A percentile compares a stretch with the other conserved stretches of the same genome.
Evolutionary conservation across 37 sponge, comb jelly and placozoan species (phyloP).

Genomic region (Crambe crambe): DNA sequence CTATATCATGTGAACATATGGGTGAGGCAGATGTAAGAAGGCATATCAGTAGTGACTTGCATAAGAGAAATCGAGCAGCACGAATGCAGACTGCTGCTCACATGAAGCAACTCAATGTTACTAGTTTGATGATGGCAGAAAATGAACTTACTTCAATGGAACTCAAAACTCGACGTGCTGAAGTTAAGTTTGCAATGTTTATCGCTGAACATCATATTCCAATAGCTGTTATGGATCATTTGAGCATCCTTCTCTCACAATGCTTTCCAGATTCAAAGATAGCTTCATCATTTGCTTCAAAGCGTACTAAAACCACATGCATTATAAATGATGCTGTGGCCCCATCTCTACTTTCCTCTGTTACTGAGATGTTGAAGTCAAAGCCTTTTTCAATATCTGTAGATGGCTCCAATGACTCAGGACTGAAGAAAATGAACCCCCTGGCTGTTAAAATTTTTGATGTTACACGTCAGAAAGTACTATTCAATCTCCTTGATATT

Average conservation of each 20-base stretch:
- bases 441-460: background rate
- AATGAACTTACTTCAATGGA: background rate
- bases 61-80: background rate
- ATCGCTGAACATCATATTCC: constrained; percentile 2
- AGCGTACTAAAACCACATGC: background rate
- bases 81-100: background rate
- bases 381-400: background rate
- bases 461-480: background rate
- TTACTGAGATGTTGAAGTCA: too few species aligned
- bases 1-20: background rate
- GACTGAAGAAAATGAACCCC: background rate
- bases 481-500: background rate
- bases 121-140: background rate
- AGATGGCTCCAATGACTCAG: background rate
- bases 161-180: background rate
- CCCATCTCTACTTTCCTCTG: too few species aligned
- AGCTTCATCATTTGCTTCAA: background rate
- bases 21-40: constrained; percentile 3
- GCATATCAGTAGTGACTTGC: background rate
- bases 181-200: constrained; percentile 5
- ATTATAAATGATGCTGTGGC: background rate
- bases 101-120: background rate
- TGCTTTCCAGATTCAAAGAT: background rate
- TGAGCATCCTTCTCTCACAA: background rate
- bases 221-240: constrained; percentile 7